Percentiles rank a stretch among this genome's conserved stretches.
These are phyloP conservation scores for Gephyroberyx darwinii DNA, from an alignment of 2,797 vertebrate species.

Conservation along the genomic window DNA sequence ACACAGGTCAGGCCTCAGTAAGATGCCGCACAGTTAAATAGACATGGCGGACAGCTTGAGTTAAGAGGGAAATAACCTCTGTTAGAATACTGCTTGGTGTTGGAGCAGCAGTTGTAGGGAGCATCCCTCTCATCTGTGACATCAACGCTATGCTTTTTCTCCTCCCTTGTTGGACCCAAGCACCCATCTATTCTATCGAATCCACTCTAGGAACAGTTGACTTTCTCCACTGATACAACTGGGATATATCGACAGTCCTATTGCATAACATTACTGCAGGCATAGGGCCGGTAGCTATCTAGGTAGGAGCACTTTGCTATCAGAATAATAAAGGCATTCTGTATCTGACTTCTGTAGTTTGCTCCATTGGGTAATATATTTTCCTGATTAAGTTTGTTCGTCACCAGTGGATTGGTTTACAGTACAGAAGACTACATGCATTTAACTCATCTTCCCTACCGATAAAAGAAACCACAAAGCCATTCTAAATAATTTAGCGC, in stretches of 20 bases:
- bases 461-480: background rate
- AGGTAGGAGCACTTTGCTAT: background rate
- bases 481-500: background rate
- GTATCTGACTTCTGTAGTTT: background rate
- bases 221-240: no score
- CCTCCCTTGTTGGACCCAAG: background rate
- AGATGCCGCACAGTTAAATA: constrained; percentile 32
- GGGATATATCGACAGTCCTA: constrained; percentile 18
- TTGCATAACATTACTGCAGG: constrained; percentile 15
- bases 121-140: constrained; percentile 38
- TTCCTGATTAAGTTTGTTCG: background rate
- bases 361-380: background rate
- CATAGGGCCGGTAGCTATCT: background rate
- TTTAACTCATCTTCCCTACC: background rate
- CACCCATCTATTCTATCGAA: background rate
- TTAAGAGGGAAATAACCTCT: constrained; percentile 20
- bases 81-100: constrained; percentile 16
- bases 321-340: constrained; percentile 6
- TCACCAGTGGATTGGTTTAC: background rate
- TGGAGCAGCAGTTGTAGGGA: background rate
- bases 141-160: constrained; percentile 3
- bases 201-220: background rate
- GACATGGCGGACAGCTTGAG: constrained; percentile 15
- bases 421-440: background rate
- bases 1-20: constrained; percentile 26